A percentile compares a stretch with the other conserved stretches of the same genome.
Conservation (phyloP, 2,888 invertebrate genomes). For the Thelaira solivaga region DNA sequence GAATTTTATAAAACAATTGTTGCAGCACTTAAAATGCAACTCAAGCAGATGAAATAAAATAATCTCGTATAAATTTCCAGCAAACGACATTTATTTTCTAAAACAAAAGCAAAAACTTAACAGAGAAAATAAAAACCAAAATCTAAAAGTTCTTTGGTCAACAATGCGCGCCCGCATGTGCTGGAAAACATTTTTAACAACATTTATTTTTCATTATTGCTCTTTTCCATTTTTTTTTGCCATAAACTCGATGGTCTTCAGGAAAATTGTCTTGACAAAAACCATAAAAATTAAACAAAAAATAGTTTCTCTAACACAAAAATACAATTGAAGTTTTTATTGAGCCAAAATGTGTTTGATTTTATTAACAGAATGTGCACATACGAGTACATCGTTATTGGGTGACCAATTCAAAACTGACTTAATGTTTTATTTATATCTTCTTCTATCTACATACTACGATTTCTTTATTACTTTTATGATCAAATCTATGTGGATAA, state of each 20-base stretch:
- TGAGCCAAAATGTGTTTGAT: constrained; percentile 23
- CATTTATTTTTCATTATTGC: constrained; percentile 44
- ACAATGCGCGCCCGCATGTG: constrained; percentile 13
- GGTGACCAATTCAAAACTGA: not conserved
- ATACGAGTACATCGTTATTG: not conserved
- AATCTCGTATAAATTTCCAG: constrained; percentile 49
- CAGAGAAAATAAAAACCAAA: not conserved
- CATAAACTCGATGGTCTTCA: constrained; percentile 33
- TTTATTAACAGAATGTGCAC: not conserved
- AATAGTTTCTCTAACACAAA: constrained; percentile 30
- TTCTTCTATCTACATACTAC: not conserved
- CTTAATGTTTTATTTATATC: too few species aligned
- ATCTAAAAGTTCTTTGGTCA: constrained; percentile 28
- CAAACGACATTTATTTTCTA: constrained; percentile 31
- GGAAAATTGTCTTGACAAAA: not conserved
- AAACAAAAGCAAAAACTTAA: too few species aligned
- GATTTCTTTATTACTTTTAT: not conserved
- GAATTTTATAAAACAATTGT: constrained; percentile 61
- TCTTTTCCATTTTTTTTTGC: not conserved
- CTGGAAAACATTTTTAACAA: constrained; percentile 50
- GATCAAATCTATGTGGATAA: not conserved
- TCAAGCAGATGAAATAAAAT: constrained; percentile 72
- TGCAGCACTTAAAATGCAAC: constrained; percentile 72
- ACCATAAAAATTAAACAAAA: not conserved
- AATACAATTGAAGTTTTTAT: constrained; percentile 46